Evolutionary conservation across 2,888 invertebrate genomes (phyloP), one percentile per base, ranked within the genome.

Genomic region (Actias luna): DNA sequence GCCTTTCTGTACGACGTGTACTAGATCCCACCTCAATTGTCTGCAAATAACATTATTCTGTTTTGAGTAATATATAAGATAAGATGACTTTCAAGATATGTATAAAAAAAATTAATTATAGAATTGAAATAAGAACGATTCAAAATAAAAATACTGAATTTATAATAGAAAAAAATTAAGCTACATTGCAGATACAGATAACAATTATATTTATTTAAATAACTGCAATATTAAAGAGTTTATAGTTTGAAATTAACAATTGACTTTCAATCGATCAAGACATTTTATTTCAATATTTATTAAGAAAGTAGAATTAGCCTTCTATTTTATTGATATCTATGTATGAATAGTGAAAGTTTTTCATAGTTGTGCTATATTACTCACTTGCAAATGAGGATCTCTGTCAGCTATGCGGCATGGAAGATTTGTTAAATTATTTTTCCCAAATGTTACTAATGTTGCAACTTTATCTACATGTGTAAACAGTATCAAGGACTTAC

Each of bases 381-480:
- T 86, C 65, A 94, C 93, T 74, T 93, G 93, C 64, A 95, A 69
- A 80, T 95, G 95, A 60, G 96, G 95, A 76, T 96, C 96, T 81
- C 95, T 93, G 69, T 95, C 94, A 65, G 92, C 90, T 87, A 93
- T 95, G 92, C 87, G 94, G 93, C 75, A 94, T 90, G 75, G 94
- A 77, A 79, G 87, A 84, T 68, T 88, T 83, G 71, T 74, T 12
- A 66, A 67, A 64, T 93, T 93, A 58, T 79, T 83, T 75, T 94
- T 93, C 39, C 94, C 94, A 78, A 96, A 94, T 77, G 95, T 93
- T 57, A 96, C 93, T 70, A 96, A 87, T 58, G 95, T 95, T 69
- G 96, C 93, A 73, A 94, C 94, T 75, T 94, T 94, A 68, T 96
- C 96, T 77, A 94, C 94, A 80, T 96, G 95, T 33, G 95, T 94